Evolutionary conservation across 1,140 invertebrate genomes (phyloP).

Genomic region (Pachypsylla venusta): DNA sequence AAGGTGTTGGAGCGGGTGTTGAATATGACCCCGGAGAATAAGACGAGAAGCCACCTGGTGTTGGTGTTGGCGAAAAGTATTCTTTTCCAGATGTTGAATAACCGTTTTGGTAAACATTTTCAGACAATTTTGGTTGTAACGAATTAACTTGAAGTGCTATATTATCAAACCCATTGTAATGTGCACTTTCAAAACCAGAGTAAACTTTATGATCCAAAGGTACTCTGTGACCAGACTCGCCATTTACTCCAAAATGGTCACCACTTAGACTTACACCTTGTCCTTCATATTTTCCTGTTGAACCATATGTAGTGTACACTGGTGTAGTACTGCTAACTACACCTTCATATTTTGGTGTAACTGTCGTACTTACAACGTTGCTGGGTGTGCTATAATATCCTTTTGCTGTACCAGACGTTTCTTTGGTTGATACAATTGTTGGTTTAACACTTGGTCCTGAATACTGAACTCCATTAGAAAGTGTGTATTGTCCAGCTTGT

Average conservation of each 20-base stretch:
- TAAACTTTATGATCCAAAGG: neutral
- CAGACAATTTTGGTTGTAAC: neutral
- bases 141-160: neutral
- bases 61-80: neutral
- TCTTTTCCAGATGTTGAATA: neutral
- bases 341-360: neutral
- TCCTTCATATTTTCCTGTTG: neutral
- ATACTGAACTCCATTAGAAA: neutral
- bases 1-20: neutral
- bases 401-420: no score
- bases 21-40: neutral
- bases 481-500: constrained; percentile 2
- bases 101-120: neutral
- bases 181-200: neutral
- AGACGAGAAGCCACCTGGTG: neutral
- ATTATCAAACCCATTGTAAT: neutral
- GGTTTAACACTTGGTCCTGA: neutral
- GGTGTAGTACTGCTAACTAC: neutral
- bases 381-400: neutral
- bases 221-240: neutral
- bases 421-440: neutral
- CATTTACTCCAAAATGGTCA: neutral
- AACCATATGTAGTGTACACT: constrained; percentile 3
- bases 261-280: constrained; percentile 4
- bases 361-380: neutral